Percentiles rank a stretch among this genome's conserved stretches.
phyloP scores from a whole-genome alignment of 2,888 invertebrate species.

The Thymelicus acteon region DNA sequence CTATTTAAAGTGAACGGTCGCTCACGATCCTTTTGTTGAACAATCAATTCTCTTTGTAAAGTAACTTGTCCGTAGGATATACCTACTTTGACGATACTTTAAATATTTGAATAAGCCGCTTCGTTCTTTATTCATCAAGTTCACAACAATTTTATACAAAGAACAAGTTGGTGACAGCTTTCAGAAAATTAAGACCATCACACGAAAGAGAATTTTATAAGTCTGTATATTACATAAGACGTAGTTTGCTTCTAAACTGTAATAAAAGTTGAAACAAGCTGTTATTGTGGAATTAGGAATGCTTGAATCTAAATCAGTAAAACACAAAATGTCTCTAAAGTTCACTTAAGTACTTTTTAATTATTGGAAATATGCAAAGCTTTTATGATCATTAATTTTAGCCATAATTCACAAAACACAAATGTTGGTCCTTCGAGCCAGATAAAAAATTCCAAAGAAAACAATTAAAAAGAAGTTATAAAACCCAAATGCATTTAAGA shows the following conservation, averaged over 20 bases:
- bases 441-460: background rate
- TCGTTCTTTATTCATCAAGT: constrained; percentile 15
- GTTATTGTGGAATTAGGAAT: background rate
- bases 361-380: background rate
- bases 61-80: constrained; percentile 18
- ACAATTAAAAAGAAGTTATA: constrained; percentile 15
- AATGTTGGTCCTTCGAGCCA: constrained; percentile 2
- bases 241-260: background rate
- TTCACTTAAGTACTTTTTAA: background rate
- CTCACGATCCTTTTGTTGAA: constrained; percentile 34
- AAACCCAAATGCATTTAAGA: constrained; percentile 23
- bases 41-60: constrained; percentile 32
- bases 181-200: constrained; percentile 6
- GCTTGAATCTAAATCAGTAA: no score
- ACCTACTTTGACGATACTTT: constrained; percentile 22
- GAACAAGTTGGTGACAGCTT: constrained; percentile 17
- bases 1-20: constrained; percentile 36
- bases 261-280: background rate
- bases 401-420: background rate
- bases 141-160: constrained; percentile 16
- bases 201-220: constrained; percentile 1
- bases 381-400: background rate
- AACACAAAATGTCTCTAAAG: no score
- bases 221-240: background rate
- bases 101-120: constrained; percentile 8